Conservation (phyloP, 1,140 invertebrate genomes). For the Drosophila funebris region DNA sequence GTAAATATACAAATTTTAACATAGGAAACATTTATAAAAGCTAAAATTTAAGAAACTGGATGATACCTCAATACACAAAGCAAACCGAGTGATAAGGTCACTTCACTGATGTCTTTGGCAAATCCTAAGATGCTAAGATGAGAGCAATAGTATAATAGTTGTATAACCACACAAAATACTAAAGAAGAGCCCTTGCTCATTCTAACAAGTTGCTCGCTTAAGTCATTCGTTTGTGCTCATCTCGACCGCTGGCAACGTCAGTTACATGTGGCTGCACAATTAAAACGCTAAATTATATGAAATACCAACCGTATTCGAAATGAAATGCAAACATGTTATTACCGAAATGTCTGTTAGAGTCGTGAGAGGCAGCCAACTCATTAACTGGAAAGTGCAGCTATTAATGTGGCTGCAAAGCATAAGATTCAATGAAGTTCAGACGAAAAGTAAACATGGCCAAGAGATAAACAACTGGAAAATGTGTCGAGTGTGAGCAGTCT, state of each 20-base stretch:
- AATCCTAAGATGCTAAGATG: too few relatives aligned
- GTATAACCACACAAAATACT: constrained; percentile 15
- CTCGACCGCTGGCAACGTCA: constrained; percentile 7
- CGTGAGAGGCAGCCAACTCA: constrained; percentile 41
- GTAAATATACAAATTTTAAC: too few relatives aligned
- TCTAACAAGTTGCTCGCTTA: constrained; percentile 54
- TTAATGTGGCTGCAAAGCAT: constrained; percentile 50
- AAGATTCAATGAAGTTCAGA: constrained; percentile 53
- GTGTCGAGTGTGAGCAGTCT: constrained; percentile 19
- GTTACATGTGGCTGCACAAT: constrained; percentile 61
- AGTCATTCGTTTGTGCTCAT: constrained; percentile 34
- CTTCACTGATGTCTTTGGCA: too few relatives aligned
- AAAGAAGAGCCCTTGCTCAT: constrained; percentile 3
- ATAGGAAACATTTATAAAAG: too few relatives aligned
- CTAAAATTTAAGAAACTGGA: too few relatives aligned
- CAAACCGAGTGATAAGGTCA: background rate
- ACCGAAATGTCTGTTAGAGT: constrained; percentile 44
- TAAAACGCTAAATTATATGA: constrained; percentile 59
- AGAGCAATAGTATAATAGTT: too few relatives aligned
- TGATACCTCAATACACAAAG: too few relatives aligned
- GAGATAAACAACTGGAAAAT: constrained; percentile 40
- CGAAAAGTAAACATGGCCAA: constrained; percentile 13
- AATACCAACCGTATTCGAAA: constrained; percentile 42
- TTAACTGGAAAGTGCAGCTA: constrained; percentile 53
- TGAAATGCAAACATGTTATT: constrained; percentile 71